Evolutionary conservation across 2,888 invertebrate genomes (phyloP), one percentile per base, ranked within the genome.

Genomic region (Cybosia mesomella): DNA sequence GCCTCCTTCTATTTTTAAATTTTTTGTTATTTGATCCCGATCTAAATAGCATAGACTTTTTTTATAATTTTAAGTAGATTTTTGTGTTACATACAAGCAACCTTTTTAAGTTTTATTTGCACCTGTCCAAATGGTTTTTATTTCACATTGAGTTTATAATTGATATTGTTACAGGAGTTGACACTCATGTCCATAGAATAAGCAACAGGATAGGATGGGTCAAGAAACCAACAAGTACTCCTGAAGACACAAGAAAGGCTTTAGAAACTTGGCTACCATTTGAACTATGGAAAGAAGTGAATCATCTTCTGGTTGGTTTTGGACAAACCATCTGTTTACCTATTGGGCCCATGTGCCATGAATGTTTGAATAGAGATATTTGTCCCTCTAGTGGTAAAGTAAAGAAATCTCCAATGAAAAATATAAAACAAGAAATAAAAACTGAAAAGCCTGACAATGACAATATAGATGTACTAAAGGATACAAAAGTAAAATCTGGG

Each of bases 141-240:
- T 5, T 32, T 32, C 7, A 34, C 8, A 34, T 34, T 49, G 21
- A 58, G 5, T 39, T 15, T n/a, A 4, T n/a, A 8, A 58, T 10
- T 39, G 2, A 7, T 54, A 15, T 74, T 71, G 55, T 91, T 92
- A 21, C 85, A 97, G 97, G 98, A 67, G 99, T 99, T 0, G 99
- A 99, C 89, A 99, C 98, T 0, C 99, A 99, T 94, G 99, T 99
- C 0, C 99, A 99, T 91, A 96, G 99, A 76, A 99, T 99, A 79
- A 96, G 97, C 54, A 99, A 99, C 90, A 96, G 99, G 72, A 95
- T 99, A 68, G 96, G 97, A 3, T 99, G 99, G 99, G 96, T 98
- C 0, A 96, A 93, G 70, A 96, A 96, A 75, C 87, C 95, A 18
- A 97, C 97, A 10, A 96, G 96, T 83, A 98, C 97, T 15, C 99